Evolutionary conservation across 2,797 vertebrate species (phyloP).

Genomic region (Falco concolor): DNA sequence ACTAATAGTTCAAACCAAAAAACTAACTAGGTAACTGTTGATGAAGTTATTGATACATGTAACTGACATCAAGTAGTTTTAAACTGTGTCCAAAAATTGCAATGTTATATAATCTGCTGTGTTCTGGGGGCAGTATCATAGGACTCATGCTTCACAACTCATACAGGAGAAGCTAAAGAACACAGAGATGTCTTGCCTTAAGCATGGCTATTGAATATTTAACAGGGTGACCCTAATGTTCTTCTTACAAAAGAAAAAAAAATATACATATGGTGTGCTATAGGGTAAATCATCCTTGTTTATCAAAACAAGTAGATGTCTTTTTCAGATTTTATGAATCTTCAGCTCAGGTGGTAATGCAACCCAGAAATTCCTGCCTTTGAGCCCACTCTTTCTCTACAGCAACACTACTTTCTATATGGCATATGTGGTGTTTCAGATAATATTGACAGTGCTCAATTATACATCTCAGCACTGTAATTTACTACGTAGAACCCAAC

Average conservation of each 20-base stretch:
- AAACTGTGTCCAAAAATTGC: neutral
- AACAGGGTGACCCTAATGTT: neutral
- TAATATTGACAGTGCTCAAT: neutral
- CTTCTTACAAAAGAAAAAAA: neutral
- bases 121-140: neutral
- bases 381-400: neutral
- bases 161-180: neutral
- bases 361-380: neutral
- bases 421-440: neutral
- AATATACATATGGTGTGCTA: neutral
- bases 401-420: neutral
- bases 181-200: neutral
- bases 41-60: neutral
- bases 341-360: neutral
- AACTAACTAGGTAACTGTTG: neutral
- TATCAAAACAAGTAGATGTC: neutral
- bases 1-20: neutral
- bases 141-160: neutral
- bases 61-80: neutral
- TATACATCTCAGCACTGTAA: neutral
- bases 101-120: neutral
- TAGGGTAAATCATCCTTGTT: neutral
- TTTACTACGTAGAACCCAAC: neutral
- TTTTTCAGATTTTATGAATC: neutral
- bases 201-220: neutral